Base-by-base conservation (phyloP, 1,140 invertebrate genomes). In the Lutraria rhynchaena region DNA sequence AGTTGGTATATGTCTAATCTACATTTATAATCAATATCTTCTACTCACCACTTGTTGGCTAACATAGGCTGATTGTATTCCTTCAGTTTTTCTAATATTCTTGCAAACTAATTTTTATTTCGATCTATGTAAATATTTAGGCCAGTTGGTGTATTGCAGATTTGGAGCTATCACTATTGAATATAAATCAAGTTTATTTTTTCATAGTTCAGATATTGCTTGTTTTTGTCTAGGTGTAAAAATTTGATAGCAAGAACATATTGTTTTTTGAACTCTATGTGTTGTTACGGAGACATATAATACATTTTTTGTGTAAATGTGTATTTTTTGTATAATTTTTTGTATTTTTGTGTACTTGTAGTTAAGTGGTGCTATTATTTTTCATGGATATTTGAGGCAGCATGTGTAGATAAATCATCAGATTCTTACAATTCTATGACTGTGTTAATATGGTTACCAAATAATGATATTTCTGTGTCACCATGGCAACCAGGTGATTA, bases 301-400 rank as follows among this genome's bases (percentile, higher is more conserved):
- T 27, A 27, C 22, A 9, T 24, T 29, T 24, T 4, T 27, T 57
- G 15, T 35, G 29, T 61, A 37, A 11, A 35, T 61, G 11, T 27
- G 11, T 57, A 27, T 57, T 57, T 22, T 27, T 13, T 57, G 24
- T 11, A 57, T 57, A 13, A 24, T 57, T 44, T 17, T 63, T 9
- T 63, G 33, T n/a, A 63, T 22, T 15, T 65, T 7, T n/a, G 61
- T 67, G 63, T 67, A 46, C 17, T 46, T 67, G 63, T 46, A 49
- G 19, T 22, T 44, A 41, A 46, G 63, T 31, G 63, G 63, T 67
- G 63, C 63, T 67, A 67, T 51, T 24, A 15, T 44, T 44, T 67
- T 67, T 67, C 63, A 46, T 67, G 63, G 31, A 63, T 44, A 63
- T 63, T 37, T 44, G 60, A 63, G 60, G 60, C 63, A 49, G 63